Evolutionary conservation across 1,140 invertebrate genomes (phyloP).

Genomic region (Drosophila pseudoobscura): DNA sequence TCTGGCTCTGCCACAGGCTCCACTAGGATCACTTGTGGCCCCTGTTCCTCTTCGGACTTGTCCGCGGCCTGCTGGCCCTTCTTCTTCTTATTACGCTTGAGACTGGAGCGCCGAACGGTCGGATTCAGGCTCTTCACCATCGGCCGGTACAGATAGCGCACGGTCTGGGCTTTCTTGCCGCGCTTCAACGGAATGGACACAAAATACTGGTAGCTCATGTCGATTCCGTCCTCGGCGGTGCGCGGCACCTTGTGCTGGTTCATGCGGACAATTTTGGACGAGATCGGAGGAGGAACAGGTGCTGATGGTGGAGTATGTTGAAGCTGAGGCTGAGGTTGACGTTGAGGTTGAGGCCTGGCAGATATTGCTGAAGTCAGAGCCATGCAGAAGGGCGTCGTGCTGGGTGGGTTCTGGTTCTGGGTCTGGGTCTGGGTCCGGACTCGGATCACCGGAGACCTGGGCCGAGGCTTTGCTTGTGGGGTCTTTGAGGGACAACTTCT

Average conservation of each 20-base stretch:
- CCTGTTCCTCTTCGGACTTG: neutral
- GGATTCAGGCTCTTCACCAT: conserved; percentile 54
- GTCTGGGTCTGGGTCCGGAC: neutral
- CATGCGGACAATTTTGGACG: conserved; percentile 34
- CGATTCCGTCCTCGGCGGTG: conserved; percentile 67
- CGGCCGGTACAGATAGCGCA: conserved; percentile 64
- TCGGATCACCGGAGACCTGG: too few species aligned
- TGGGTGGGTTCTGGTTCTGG: neutral
- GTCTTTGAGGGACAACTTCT: too few species aligned
- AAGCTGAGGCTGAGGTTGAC: too few species aligned
- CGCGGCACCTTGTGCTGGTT: conserved; percentile 58
- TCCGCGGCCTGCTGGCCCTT: neutral
- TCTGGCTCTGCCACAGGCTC: neutral
- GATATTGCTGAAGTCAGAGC: too few species aligned
- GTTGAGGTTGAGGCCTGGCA: neutral
- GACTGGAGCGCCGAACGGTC: neutral
- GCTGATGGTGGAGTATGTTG: too few species aligned
- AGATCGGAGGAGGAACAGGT: too few species aligned
- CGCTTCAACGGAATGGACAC: conserved; percentile 54
- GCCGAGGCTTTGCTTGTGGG: too few species aligned
- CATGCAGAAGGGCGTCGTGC: neutral
- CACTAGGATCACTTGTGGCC: neutral
- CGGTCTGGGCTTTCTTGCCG: conserved; percentile 44
- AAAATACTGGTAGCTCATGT: conserved; percentile 67
- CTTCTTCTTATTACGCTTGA: conserved; percentile 14